Base-by-base conservation (phyloP, 2,113 vertebrate species). In the Cathartes aura region DNA sequence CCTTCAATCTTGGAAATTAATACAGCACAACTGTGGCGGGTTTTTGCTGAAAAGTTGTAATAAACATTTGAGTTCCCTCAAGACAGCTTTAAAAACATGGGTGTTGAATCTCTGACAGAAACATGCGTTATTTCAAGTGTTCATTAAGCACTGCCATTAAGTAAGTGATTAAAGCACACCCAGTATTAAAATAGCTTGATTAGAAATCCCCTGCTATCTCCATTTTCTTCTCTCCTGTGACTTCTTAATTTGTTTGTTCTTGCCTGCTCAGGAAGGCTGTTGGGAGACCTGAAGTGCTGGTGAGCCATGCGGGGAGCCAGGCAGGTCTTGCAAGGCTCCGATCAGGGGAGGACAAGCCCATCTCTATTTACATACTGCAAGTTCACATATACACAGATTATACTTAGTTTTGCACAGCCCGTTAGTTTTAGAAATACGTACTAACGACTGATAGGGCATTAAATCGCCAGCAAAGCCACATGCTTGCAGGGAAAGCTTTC, bases 191-290 rank as follows among this genome's bases (percentile, higher is more conserved):
- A 93, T n/a, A 91, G 87, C 96, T 94, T 82, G 86, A 96, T 97
- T 95, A 97, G 95, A 94, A 96, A 96, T 95, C 93, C 94, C 95
- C 93, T 91, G 96, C 78, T 92, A 96, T 85, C 93, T 91, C 38
- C 8, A 38, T 75, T 89, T 89, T 91, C 67, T 95, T 62, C 66
- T 96, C 95, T 96, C 95, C 82, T 20, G 1, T 59, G 94, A 97
- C 60, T 93, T 83, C 66, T 60, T 91, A 95, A 93, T 92, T 96
- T 90, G 93, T 94, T 97, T 97, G 94, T 92, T 96, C 92, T 96
- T 52, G 24, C 50, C 88, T 53, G 87, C 81, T 74, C 58, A 59
- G 91, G 92, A 94, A 92, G 90, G 88, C 82, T 90, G 86, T 43
- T 0, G 0, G 84, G 81, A 96, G 87, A 92, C 82, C 72, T 32